These are phyloP conservation scores for Tetraodon nigroviridis DNA, from an alignment of 2,113 vertebrate species.

Conservation along the genomic window DNA sequence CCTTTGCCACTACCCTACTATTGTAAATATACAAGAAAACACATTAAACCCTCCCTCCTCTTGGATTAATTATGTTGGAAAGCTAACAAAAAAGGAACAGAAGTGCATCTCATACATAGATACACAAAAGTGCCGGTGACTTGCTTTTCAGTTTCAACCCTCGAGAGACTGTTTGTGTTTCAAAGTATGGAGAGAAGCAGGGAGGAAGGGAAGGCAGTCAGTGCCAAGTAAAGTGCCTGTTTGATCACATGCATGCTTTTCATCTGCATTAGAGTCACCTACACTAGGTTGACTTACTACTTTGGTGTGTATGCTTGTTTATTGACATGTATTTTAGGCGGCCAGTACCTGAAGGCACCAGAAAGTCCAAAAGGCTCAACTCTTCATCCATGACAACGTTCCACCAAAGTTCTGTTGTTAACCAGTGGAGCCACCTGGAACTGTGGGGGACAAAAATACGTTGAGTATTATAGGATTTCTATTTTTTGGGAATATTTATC, in stretches of 20 bases:
- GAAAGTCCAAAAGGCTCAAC: constrained; percentile 73
- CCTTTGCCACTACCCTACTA: no score
- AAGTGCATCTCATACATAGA: constrained; percentile 30
- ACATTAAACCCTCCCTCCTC: constrained; percentile 10
- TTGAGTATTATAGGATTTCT: no score
- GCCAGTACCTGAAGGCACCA: constrained; percentile 71
- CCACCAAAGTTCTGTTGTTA: constrained; percentile 32
- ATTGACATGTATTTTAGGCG: constrained; percentile 5
- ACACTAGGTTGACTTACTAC: neutral
- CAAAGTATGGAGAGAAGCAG: constrained; percentile 22
- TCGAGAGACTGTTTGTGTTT: constrained; percentile 29
- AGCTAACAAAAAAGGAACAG: constrained; percentile 5
- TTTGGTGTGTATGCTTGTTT: neutral
- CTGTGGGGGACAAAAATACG: constrained; percentile 12
- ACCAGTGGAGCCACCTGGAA: constrained; percentile 31
- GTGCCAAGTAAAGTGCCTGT: constrained; percentile 27
- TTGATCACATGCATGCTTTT: constrained; percentile 19
- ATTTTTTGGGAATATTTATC: no score
- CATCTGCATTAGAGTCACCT: constrained; percentile 5
- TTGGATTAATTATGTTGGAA: constrained; percentile 16
- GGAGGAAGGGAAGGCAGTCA: constrained; percentile 28
- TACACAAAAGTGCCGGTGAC: constrained; percentile 37
- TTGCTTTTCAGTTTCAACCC: constrained; percentile 48
- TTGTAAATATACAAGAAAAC: constrained; percentile 12
- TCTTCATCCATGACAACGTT: constrained; percentile 65